Evolutionary conservation across 1,140 invertebrate species (phyloP).

Genomic region (Bombyx mori): DNA sequence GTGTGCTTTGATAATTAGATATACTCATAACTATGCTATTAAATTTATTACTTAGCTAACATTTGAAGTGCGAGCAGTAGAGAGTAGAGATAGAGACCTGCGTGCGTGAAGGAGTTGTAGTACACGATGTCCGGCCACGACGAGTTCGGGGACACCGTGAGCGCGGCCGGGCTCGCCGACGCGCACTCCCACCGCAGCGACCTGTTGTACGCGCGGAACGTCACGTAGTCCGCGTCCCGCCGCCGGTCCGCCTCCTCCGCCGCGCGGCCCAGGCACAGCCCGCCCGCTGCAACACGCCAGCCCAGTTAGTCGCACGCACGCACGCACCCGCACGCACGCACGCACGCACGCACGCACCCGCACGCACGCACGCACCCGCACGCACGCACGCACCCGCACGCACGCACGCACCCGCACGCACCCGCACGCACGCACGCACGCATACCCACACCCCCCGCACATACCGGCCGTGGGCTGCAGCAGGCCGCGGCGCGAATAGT

Average conservation of each 20-base stretch:
- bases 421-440: too few species aligned
- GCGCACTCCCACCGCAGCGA: constrained; percentile 80
- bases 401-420: constrained; percentile 22
- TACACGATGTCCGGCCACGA: constrained; percentile 94
- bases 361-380: too few species aligned
- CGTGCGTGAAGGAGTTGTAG: constrained; percentile 92
- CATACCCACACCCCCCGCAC: constrained; percentile 55
- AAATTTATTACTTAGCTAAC: too few species aligned
- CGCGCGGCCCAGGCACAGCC: constrained; percentile 82
- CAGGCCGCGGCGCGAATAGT: constrained; percentile 82
- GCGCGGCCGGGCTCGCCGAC: constrained; percentile 77
- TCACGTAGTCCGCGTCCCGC: constrained; percentile 82
- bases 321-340: too few species aligned
- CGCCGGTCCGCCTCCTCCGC: constrained; percentile 77
- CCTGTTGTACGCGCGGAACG: constrained; percentile 89
- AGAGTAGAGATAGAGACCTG: constrained; percentile 18
- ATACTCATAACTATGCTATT: too few species aligned
- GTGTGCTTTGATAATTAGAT: too few species aligned
- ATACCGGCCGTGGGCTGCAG: constrained; percentile 71
- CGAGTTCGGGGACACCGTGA: constrained; percentile 89
- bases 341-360: constrained; percentile 22
- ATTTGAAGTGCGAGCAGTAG: too few species aligned
- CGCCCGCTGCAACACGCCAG: constrained; percentile 68
- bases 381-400: too few species aligned
- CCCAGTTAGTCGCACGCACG: not conserved